These are phyloP conservation scores for Clepsis dumicolana DNA, from an alignment of 2,888 invertebrate species.

Conservation along the genomic window DNA sequence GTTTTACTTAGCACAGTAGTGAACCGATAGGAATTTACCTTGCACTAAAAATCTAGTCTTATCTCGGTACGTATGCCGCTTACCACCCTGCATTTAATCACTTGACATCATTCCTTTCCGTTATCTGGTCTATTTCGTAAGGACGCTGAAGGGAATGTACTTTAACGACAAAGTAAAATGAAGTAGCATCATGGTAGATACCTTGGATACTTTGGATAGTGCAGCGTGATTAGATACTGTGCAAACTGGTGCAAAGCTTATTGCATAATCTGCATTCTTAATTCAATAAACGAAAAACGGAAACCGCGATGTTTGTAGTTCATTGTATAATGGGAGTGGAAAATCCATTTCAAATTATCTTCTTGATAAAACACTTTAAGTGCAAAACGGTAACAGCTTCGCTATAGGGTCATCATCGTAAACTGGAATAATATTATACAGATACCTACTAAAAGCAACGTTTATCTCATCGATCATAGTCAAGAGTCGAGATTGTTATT, in stretches of 20 bases:
- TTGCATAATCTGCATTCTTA: conserved; percentile 45
- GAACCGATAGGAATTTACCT: not conserved
- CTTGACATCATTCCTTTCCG: conserved; percentile 39
- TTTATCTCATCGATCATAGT: conserved; percentile 21
- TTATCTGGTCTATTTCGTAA: conserved; percentile 54
- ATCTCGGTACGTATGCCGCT: conserved; percentile 16
- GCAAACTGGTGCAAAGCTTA: conserved; percentile 33
- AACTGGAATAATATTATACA: conserved; percentile 4
- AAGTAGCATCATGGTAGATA: conserved; percentile 3
- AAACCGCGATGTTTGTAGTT: conserved; percentile 27
- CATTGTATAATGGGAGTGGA: not conserved
- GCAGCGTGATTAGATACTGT: conserved; percentile 18
- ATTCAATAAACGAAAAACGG: conserved; percentile 43
- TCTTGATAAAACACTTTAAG: not conserved
- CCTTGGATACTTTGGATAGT: conserved; percentile 14
- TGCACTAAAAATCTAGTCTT: conserved; percentile 13
- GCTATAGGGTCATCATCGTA: not conserved
- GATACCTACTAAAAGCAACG: conserved; percentile 7
- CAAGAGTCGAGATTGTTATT: conserved; percentile 10
- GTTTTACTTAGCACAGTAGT: conserved; percentile 1
- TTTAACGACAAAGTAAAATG: conserved; percentile 11
- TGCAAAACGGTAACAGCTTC: not conserved
- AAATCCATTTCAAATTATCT: not conserved
- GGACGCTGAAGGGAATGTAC: conserved; percentile 48
- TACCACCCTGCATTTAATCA: conserved; percentile 19